Conservation (phyloP, 2,888 invertebrate species). For the Mantis religiosa region DNA sequence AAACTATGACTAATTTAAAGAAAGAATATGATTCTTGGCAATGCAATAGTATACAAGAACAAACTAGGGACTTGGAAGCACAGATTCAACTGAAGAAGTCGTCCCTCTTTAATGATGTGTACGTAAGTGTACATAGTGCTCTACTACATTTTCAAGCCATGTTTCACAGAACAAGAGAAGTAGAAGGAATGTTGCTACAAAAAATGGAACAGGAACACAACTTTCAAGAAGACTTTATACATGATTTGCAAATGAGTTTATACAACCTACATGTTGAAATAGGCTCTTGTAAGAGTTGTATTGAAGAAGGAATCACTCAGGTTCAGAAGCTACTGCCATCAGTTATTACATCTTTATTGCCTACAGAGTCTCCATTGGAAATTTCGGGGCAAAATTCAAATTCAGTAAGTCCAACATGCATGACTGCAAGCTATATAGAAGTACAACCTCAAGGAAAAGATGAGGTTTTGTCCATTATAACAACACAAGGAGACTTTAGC, state of each 20-base stretch:
- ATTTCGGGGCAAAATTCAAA: not conserved
- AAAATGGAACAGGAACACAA: not conserved
- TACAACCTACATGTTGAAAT: not conserved
- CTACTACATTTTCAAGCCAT: not conserved
- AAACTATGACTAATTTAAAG: not conserved
- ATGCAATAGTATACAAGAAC: not conserved
- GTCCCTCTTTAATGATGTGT: not conserved
- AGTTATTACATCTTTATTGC: not conserved
- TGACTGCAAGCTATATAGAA: not conserved
- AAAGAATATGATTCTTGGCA: not conserved
- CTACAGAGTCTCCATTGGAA: not conserved
- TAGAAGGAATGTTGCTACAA: not conserved
- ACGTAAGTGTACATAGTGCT: not conserved
- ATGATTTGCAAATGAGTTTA: not conserved
- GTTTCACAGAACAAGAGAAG: not conserved
- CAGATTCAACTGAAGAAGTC: not conserved
- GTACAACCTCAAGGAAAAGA: not conserved
- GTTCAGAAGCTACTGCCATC: not conserved
- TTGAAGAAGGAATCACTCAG: not conserved
- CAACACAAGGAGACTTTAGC: not conserved
- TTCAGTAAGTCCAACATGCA: not conserved
- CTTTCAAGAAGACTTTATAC: not conserved
- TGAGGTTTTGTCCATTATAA: not conserved
- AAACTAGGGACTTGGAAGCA: not conserved
- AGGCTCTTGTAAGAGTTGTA: not conserved